phyloP scores from a whole-genome alignment of 2,113 vertebrate genomes.

The Rhizomys pruinosus region DNA sequence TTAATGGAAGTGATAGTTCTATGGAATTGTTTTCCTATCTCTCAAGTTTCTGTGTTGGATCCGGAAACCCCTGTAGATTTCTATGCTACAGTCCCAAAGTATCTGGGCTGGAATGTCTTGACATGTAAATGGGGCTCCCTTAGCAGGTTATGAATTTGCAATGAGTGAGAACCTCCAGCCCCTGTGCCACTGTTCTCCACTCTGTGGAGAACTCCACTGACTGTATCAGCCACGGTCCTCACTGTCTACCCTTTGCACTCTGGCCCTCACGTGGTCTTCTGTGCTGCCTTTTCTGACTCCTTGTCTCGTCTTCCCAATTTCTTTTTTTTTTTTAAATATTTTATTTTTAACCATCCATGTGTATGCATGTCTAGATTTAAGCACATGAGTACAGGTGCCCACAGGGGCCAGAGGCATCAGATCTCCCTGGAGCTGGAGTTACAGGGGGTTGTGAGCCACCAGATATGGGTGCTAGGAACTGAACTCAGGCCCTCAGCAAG shows the following conservation, averaged over 20 bases:
- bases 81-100: not conserved
- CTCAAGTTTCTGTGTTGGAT: not conserved
- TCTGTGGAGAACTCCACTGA: not conserved
- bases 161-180: not conserved
- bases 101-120: not conserved
- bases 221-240: not conserved
- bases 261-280: not conserved
- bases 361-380: not conserved
- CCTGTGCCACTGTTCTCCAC: not conserved
- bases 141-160: not conserved
- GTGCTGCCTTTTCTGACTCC: not conserved
- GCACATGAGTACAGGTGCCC: not conserved
- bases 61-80: not conserved
- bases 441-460: not conserved
- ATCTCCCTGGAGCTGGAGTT: not conserved
- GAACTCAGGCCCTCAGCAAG: not conserved
- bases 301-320: not conserved
- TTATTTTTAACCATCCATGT: not conserved
- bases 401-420: not conserved
- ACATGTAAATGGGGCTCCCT: not conserved
- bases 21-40: not conserved
- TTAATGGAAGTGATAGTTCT: not conserved
- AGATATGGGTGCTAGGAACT: not conserved
- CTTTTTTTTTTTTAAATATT: not conserved
- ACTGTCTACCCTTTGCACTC: not conserved